phyloP scores from a whole-genome alignment of 1,140 invertebrate species.

The Antheraea pernyi region DNA sequence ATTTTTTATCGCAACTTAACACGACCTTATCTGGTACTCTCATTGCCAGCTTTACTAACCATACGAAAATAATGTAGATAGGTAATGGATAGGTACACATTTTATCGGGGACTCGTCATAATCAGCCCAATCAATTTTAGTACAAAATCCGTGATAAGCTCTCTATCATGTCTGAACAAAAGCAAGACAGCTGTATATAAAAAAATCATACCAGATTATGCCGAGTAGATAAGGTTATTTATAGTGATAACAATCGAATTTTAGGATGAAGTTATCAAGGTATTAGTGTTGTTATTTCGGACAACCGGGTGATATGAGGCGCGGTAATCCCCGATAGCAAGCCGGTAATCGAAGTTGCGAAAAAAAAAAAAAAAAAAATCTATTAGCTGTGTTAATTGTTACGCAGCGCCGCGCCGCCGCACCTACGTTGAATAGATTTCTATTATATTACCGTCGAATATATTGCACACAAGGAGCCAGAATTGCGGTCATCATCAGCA shows the following conservation, averaged over 20 bases:
- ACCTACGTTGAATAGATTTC: slow-evolving; percentile 52
- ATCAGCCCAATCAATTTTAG: slow-evolving; percentile 52
- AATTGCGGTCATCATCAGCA: slow-evolving; percentile 55
- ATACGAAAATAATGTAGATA: slow-evolving; percentile 38
- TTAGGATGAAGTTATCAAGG: slow-evolving; percentile 29
- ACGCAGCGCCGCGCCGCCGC: slow-evolving; percentile 20
- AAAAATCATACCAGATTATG: slow-evolving; percentile 30
- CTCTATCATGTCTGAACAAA: slow-evolving; percentile 31
- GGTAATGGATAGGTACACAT: slow-evolving; percentile 22
- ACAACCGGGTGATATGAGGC: slow-evolving; percentile 34
- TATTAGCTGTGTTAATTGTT: slow-evolving; percentile 59
- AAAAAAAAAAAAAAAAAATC: too few species aligned
- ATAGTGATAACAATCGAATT: slow-evolving; percentile 28
- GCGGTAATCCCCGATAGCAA: slow-evolving; percentile 31
- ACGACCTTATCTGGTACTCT: slow-evolving; percentile 29
- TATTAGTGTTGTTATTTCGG: slow-evolving; percentile 39
- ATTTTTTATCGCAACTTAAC: slow-evolving; percentile 29
- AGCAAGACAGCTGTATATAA: slow-evolving; percentile 33
- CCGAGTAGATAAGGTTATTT: slow-evolving; percentile 23
- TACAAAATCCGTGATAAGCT: slow-evolving; percentile 41
- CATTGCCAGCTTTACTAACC: slow-evolving; percentile 45
- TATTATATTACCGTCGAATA: slow-evolving; percentile 40
- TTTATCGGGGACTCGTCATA: slow-evolving; percentile 37
- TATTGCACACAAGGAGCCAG: slow-evolving; percentile 38
- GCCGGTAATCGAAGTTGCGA: slow-evolving; percentile 34